Evolutionary conservation across 2,888 invertebrate species (phyloP), one percentile per base, ranked within the genome.

Genomic region (Drosophila parthenogenetica): DNA sequence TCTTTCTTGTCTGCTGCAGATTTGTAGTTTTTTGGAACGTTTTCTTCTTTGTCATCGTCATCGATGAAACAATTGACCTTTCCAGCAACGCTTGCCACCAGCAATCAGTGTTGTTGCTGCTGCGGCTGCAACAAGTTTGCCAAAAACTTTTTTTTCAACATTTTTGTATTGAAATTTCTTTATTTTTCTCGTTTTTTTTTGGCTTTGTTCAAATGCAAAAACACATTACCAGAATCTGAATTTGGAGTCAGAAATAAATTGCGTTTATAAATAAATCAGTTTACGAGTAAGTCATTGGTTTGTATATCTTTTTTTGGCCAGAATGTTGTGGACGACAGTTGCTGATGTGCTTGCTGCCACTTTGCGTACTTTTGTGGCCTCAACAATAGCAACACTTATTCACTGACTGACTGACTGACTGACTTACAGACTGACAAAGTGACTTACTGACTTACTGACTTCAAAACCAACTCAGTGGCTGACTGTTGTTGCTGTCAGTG

Each of bases 191-290:
- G 42, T 35, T 13, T 55, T 55, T 66, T 53, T 55, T 62, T 71
- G 64, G 63, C 69, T 79, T 79, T 57, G 69, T 69, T 61, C 68
- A 69, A 81, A 80, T 77, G 68, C 64, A 60, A 69, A 73, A 82
- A 66, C 70, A 58, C 17, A 54, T 25, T 39, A 22, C 16, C 50
- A 29, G 16, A 13, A 13, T 19, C n/a, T 45, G 45, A 35, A 45
- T 35, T 16, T 16, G 16, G 16, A 49, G 71, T 49, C 73, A 67
- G 66, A 77, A 73, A 82, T 75, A 87, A 82, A 87, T 68, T 76
- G 76, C 68, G 86, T 86, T 74, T 85, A 86, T 74, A 87, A 87
- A 87, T 87, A 84, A 87, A 84, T 87, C 86, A 87, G 80, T 68
- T 74, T 62, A 57, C 53, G 81, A 71, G 45, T 53, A 61, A 71